phyloP scores from a whole-genome alignment of 2,113 vertebrate genomes.

The Percina caprodes region DNA sequence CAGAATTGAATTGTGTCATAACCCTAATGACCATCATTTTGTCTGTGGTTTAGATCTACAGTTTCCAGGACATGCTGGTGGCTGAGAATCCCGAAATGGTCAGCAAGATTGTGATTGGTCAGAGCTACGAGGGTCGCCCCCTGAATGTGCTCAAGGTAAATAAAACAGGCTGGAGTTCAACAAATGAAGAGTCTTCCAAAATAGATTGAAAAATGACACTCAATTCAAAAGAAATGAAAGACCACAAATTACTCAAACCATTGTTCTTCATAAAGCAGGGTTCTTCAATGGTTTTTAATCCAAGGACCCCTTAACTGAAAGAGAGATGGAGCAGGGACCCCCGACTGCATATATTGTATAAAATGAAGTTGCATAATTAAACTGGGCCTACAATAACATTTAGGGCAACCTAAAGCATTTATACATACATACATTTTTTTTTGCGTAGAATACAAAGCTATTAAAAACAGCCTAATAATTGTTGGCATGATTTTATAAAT shows the following conservation, averaged over 20 bases:
- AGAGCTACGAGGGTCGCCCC: slow-evolving; percentile 88
- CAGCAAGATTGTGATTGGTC: slow-evolving; percentile 90
- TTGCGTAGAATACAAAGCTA: no score
- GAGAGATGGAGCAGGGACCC: no score
- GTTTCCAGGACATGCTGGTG: slow-evolving; percentile 90
- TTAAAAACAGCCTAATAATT: no score
- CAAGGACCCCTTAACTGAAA: no score
- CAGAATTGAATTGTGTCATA: not conserved
- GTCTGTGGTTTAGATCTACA: slow-evolving; percentile 85
- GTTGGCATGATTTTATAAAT: no score
- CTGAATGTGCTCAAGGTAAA: slow-evolving; percentile 91
- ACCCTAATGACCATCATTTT: not conserved
- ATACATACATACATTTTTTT: no score
- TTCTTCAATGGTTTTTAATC: no score
- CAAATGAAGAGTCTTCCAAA: not conserved
- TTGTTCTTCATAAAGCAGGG: not conserved
- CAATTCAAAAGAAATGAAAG: not conserved
- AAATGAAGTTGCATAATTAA: no score
- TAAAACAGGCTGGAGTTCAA: not conserved
- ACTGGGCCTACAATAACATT: no score
- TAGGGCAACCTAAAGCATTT: no score
- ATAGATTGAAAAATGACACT: not conserved
- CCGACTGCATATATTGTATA: no score
- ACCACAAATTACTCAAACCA: not conserved
- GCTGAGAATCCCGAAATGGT: slow-evolving; percentile 86